These are phyloP conservation scores for Sander lucioperca DNA, from an alignment of 2,113 vertebrate genomes.

Conservation along the genomic window DNA sequence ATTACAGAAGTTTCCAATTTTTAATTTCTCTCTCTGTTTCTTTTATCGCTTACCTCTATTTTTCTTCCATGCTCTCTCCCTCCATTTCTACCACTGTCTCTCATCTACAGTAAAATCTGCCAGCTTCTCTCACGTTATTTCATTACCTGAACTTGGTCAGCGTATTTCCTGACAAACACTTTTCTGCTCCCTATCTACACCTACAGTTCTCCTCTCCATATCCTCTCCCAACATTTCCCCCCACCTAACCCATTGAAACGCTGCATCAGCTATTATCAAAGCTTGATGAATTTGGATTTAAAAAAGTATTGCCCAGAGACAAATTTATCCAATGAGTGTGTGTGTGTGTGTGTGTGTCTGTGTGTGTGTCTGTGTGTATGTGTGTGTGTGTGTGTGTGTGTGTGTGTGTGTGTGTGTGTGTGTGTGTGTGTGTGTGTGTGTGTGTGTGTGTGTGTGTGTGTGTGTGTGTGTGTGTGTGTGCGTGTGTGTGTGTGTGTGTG, in stretches of 20 bases:
- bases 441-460: no score
- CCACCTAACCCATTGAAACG: constrained; percentile 42
- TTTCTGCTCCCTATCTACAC: constrained; percentile 14
- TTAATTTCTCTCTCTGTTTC: neutral
- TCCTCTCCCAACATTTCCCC: constrained; percentile 30
- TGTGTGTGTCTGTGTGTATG: no score
- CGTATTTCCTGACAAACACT: constrained; percentile 35
- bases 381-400: no score
- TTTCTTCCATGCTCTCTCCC: neutral
- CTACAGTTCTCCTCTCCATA: neutral
- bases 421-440: no score
- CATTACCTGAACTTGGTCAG: constrained; percentile 26
- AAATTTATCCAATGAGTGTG: constrained; percentile 61
- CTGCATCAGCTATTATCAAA: constrained; percentile 73
- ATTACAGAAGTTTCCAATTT: neutral
- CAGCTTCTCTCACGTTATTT: constrained; percentile 15
- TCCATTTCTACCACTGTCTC: neutral
- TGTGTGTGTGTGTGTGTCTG: no score
- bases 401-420: no score
- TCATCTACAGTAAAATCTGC: neutral
- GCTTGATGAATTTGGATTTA: constrained; percentile 71
- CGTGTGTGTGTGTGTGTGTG: no score
- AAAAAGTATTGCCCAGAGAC: constrained; percentile 75
- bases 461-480: no score
- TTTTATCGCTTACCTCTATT: neutral